Evolutionary conservation across 1,140 invertebrate species (phyloP), one percentile per base, ranked within the genome.

Genomic region (Zaprionus davidi): DNA sequence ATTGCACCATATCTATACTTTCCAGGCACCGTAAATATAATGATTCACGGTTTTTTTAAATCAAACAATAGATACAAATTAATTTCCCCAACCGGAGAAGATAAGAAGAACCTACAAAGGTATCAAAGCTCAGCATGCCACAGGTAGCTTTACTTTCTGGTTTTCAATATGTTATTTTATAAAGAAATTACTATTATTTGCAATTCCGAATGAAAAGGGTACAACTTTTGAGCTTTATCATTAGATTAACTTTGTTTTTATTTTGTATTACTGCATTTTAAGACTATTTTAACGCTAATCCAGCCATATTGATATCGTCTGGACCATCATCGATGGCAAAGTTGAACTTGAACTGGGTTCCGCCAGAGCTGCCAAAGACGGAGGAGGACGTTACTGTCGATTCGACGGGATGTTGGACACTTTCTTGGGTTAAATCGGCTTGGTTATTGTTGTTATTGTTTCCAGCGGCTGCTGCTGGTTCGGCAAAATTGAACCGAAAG

Each of bases 311-410:
- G 3, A 91, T 82, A 51, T 80, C 75, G 7, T 91, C 76, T n/a
- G 81, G 70, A 34, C 68, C 70, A 34, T 86, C 71, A 6, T 83
- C 77, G 38, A 91, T 68, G 5, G 55, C 55, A 91, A 95, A 95
- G 87, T 94, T 94, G 86, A 95, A 95, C 77, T 92, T 93, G 82
- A 95, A 95, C 12, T 82, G 88, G 85, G 91, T 71, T 92, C 91
- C 57, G n/a, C n/a, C n/a, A 82, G 71, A 53, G 59, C 59, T 24
- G 44, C 58, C n/a, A 49, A 85, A 91, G 78, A 74, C 80, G 15
- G 20, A 11, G 12, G 51, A 28, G 6, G 24, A 17, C 15, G 38
- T 41, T 2, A 41, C 51, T 2, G 46, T 38, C 1, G 34, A 5
- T 28, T 44, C 51, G 7, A 34, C 31, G 17, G 24, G 2, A 12